Percentiles rank a stretch among this genome's conserved stretches.
Conservation (phyloP, 2,888 invertebrate species). For the Eudemis profundana region DNA sequence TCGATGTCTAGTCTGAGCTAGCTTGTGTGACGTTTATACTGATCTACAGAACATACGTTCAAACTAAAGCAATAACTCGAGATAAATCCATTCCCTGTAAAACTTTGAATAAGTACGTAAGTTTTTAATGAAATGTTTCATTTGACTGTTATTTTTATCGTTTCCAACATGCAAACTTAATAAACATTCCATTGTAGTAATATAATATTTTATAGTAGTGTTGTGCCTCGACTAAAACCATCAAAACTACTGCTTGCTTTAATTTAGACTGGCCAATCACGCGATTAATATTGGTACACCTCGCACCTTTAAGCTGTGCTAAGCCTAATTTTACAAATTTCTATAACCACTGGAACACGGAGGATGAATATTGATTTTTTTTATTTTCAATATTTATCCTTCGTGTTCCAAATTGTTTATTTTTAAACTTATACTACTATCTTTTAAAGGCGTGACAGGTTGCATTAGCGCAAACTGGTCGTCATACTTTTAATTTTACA, state of each 20-base stretch:
- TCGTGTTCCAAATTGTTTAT: neutral
- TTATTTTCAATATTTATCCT: no score
- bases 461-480: neutral
- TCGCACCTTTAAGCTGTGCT: neutral
- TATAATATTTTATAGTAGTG: slow-evolving; percentile 10
- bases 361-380: no score
- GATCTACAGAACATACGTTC: slow-evolving; percentile 8
- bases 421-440: neutral
- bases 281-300: neutral
- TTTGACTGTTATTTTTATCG: neutral
- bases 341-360: neutral
- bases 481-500: slow-evolving; percentile 4
- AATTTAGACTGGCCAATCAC: neutral
- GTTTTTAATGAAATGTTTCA: neutral
- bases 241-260: slow-evolving; percentile 4
- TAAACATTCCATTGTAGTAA: neutral
- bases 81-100: neutral
- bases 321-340: neutral
- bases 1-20: slow-evolving; percentile 72
- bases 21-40: slow-evolving; percentile 58
- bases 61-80: slow-evolving; percentile 11
- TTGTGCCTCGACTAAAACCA: slow-evolving; percentile 7
- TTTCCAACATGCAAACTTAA: neutral
- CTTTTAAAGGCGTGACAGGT: neutral
- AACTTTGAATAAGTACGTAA: neutral